Base-by-base conservation (phyloP, 2,113 vertebrate genomes). In the Bujurquina vittata region DNA sequence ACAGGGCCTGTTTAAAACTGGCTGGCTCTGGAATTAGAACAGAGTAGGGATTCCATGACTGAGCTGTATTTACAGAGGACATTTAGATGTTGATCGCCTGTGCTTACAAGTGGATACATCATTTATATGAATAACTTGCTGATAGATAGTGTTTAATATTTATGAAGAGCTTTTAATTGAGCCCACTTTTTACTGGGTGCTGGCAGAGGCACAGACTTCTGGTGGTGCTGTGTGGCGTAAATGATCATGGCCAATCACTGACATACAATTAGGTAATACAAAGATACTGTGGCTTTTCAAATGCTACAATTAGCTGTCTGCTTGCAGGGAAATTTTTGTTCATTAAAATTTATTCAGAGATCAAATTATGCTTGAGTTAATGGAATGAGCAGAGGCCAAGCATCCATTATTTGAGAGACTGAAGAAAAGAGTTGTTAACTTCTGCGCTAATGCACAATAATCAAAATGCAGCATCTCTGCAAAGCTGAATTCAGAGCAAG, bases 141-240 rank as follows among this genome's bases (percentile, higher is more conserved):
- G 87, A 91, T 92, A 91, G 90, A 90, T 92, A 79, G 79, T 84
- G 88, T 93, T 93, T 91, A 92, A 92, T 93, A 94, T 94, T 94
- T 84, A 93, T 93, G 85, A 92, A 85, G 86, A 80, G 79, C 85
- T 92, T 94, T 94, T 94, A 93, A 95, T 94, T 92, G 90, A 88
- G 87, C 76, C 84, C 78, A 90, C 88, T 91, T 87, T 85, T 93
- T 79, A 84, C 22, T 56, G 76, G 78, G 76, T 63, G 80, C 79
- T 93, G 87, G 88, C 82, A 81, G 79, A 65, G 83, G 58, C 80
- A 77, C 29, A 69, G 75, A 72, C 80, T 79, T 83, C 43, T 63
- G 83, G 20, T 81, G 43, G 29, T 77, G 84, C 72, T 77, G 76
- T n/a, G 65, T 46, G 79, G 60, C 75, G 81, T 88, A 85, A 93